A percentile compares a stretch with the other conserved stretches of the same genome.
phyloP scores from a whole-genome alignment of 2,113 vertebrate genomes.

The Pluvianellus socialis region DNA sequence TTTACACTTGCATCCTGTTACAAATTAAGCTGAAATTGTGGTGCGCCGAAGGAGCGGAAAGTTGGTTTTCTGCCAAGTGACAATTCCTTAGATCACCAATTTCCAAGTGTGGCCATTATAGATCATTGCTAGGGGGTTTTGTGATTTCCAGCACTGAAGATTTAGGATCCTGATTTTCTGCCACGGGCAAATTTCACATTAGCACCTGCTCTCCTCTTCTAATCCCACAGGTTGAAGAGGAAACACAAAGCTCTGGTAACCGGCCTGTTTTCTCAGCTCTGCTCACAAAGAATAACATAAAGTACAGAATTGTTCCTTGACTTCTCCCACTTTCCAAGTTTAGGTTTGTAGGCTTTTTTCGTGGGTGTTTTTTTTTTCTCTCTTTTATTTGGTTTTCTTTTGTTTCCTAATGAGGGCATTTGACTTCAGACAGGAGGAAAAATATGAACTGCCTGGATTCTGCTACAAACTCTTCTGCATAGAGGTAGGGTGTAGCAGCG shows the following conservation, averaged over 20 bases:
- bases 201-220: conserved; percentile 30
- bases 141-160: background rate
- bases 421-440: background rate
- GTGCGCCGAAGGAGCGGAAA: conserved; percentile 20
- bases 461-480: background rate
- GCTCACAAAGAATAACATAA: background rate
- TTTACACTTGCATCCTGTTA: conserved; percentile 61
- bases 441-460: background rate
- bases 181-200: background rate
- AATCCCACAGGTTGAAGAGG: conserved; percentile 22
- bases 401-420: no score
- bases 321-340: background rate
- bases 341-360: no score
- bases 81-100: conserved; percentile 16
- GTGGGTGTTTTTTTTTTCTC: no score
- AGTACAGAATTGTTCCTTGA: background rate
- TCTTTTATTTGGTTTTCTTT: no score
- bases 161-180: conserved; percentile 25
- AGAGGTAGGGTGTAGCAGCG: background rate
- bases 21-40: conserved; percentile 69
- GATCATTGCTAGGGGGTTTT: background rate
- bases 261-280: background rate
- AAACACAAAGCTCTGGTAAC: background rate
- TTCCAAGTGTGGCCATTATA: background rate
- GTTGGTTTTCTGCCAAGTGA: conserved; percentile 15